Base-by-base conservation (phyloP, 2,797 vertebrate genomes). In the Gallirallus australis region DNA sequence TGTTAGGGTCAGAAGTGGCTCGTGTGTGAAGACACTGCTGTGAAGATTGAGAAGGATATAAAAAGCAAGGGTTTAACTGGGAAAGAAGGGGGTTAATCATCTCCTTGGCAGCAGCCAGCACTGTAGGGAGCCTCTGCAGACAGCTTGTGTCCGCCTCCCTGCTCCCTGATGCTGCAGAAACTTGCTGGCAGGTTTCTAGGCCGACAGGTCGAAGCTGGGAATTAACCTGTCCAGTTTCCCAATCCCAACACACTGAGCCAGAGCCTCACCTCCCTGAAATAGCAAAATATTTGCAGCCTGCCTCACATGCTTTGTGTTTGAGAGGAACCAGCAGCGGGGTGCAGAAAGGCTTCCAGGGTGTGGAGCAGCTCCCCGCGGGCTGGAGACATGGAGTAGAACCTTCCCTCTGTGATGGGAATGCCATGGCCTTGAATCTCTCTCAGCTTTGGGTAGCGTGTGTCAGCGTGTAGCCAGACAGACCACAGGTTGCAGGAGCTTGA, bases 371-470 rank as follows among this genome's bases (percentile, higher is more conserved):
- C 57, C 59, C 68, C 71, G 60, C 24, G 47, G 71, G 2, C 45
- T 0, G 3, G 52, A 47, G 71, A 54, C 48, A 17, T 3, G 45
- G 35, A 73, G 56, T 45, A 78, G 42, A 73, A 45, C 54, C 66
- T 63, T 50, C 15, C 40, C 3, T 1, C 19, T 68, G 47, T 0
- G 1, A 1, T 11, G 40, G 71, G 54, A 56, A 10, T 1, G 27
- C 28, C 47, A 56, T 59, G 80, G 52, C 1, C 0, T 7, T 15
- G 82, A n/a, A 21, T 77, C 45, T 59, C 30, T 47, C n/a, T 54
- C 24, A 5, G 47, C 12, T 78, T 33, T 63, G 45, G 40, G 6
- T 8, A 17, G 65, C 9, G 3, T 2, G 33, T 47, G 27, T 45
- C 7, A 0, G 50, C 7, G 8, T 31, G 52, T 37, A 7, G 40